Base-by-base conservation (phyloP, 1,140 invertebrate genomes). In the Protaetia brevitarsis region DNA sequence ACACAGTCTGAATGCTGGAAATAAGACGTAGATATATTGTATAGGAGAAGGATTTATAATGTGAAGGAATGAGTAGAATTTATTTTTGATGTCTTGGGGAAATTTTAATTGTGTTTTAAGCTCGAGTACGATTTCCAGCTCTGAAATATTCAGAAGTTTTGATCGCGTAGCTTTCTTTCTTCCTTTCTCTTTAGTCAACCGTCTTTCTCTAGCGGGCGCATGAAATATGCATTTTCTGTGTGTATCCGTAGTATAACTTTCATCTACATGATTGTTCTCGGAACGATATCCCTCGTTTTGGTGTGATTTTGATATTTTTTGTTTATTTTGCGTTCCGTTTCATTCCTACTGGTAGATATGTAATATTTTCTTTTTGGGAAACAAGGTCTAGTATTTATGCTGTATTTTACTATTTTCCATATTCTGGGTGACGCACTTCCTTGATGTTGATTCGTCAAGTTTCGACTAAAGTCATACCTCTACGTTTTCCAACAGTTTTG, bases 1-100 rank as follows among this genome's bases (percentile, higher is more conserved):
- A 75, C 72, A 74, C 72, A 64, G 71, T 64, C 72, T 63, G 74
- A 74, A 73, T 74, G 72, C 73, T 73, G 67, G 70, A 74, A 74
- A 74, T 74, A 74, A 74, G 74, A 76, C 74, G 74, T 76, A 71
- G 73, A 76, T 76, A 74, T 76, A 76, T 76, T 76, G 73, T 74
- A 72, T 71, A 70, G 70, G 71, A 74, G 72, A 76, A 76, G 73
- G 74, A 76, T 76, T 76, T 76, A 76, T 76, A 74, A 73, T 73
- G 71, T 73, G 71, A 68, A 69, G 71, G 72, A 73, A 71, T 65
- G 71, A 68, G 68, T 65, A 68, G 63, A 74, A 72, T 73, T 75
- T 73, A 73, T 75, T 75, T 75, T 73, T 75, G 72, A 73, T 71
- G 71, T 69, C 72, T 59, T 65, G 68, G 66, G 65, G 66, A 70